Evolutionary conservation across 2,888 invertebrate genomes (phyloP).

Genomic region (Ischnus inquisitorius): DNA sequence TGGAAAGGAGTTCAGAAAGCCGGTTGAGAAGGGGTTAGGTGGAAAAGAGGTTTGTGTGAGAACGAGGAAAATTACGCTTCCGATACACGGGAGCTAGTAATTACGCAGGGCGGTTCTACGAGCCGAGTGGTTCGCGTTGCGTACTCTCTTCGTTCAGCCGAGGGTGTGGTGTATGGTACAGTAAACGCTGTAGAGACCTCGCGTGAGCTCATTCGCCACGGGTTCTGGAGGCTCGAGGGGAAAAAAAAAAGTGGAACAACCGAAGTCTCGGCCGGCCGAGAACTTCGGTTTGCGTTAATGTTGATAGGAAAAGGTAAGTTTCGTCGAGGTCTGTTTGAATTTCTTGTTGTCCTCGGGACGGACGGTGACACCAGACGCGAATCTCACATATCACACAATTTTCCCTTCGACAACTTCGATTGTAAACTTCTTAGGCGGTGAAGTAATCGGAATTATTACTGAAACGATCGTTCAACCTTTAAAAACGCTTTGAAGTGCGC

Average conservation of each 20-base stretch:
- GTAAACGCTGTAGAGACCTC: slow-evolving; percentile 8
- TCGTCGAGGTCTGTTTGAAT: not conserved
- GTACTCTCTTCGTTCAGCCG: slow-evolving; percentile 18
- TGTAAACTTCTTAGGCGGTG: not conserved
- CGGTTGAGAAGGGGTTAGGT: not conserved
- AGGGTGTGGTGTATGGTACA: not conserved
- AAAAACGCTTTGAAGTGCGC: no score
- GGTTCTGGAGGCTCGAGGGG: not conserved
- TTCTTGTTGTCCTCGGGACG: not conserved
- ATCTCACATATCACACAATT: no score
- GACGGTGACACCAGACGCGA: not conserved
- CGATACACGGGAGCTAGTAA: slow-evolving; percentile 44
- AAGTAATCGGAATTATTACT: not conserved
- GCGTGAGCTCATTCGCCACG: slow-evolving; percentile 44
- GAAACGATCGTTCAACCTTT: not conserved
- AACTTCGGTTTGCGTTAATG: slow-evolving; percentile 27
- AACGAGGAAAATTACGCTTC: slow-evolving; percentile 20
- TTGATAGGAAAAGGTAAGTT: slow-evolving; percentile 6
- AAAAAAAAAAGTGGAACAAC: not conserved
- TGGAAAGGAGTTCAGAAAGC: not conserved
- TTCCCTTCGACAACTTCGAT: no score
- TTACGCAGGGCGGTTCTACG: slow-evolving; percentile 37
- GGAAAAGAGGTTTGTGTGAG: slow-evolving; percentile 13
- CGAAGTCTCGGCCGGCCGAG: not conserved
- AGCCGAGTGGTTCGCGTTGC: slow-evolving; percentile 34